phyloP scores from a whole-genome alignment of 2,113 vertebrate genomes.

The Azemiops feae region DNA sequence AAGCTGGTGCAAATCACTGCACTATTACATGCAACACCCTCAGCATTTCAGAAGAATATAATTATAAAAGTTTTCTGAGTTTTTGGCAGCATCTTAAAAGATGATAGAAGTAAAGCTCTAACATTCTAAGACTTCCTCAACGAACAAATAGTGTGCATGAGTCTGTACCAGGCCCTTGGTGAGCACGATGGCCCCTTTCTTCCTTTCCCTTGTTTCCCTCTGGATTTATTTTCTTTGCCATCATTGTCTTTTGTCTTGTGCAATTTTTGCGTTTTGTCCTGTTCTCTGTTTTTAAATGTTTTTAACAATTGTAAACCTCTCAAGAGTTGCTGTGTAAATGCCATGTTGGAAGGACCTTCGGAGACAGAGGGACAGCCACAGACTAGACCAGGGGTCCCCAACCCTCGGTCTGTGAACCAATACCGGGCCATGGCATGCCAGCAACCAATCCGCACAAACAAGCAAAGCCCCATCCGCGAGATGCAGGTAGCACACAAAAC shows the following conservation, averaged over 20 bases:
- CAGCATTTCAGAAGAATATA: background rate
- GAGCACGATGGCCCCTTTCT: background rate
- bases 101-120: background rate
- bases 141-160: background rate
- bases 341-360: background rate
- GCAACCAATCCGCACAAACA: too few relatives aligned
- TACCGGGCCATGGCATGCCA: too few relatives aligned
- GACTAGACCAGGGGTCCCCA: background rate
- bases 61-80: background rate
- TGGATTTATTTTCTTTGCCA: background rate
- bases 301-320: background rate
- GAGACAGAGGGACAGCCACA: background rate
- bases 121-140: background rate
- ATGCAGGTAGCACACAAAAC: too few relatives aligned
- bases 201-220: background rate
- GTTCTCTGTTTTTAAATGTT: background rate
- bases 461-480: too few relatives aligned
- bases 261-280: background rate
- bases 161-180: background rate
- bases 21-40: background rate
- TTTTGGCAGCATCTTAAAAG: background rate
- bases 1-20: background rate
- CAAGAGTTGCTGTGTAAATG: background rate
- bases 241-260: background rate
- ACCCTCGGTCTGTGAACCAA: too few relatives aligned